Evolutionary conservation across 2,113 vertebrate species (phyloP).

Genomic region (Oncorhynchus clarkii): DNA sequence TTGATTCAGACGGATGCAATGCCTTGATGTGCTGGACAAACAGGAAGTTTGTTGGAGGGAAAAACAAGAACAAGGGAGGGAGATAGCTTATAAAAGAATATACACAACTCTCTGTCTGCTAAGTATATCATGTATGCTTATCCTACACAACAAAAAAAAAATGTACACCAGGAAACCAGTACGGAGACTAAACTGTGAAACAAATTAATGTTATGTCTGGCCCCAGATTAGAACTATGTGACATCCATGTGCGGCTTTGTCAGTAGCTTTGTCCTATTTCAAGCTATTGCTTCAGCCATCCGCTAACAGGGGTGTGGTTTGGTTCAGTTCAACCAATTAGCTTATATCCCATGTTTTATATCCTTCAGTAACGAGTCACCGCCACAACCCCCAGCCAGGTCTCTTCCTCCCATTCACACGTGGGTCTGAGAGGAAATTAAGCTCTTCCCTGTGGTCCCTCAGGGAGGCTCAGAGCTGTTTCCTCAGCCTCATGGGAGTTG

Average conservation of each 20-base stretch:
- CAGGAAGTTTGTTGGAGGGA: conserved; percentile 1
- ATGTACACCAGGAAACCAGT: not conserved
- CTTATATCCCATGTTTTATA: conserved; percentile 60
- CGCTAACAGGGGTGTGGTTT: conserved; percentile 21
- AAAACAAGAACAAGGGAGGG: conserved; percentile 6
- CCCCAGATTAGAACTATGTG: not conserved
- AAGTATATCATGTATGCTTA: not conserved
- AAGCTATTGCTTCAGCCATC: conserved; percentile 9
- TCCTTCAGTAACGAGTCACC: conserved; percentile 25
- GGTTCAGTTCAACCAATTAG: conserved; percentile 36
- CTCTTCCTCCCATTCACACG: not conserved
- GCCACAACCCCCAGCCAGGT: not conserved
- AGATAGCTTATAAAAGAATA: conserved; percentile 18
- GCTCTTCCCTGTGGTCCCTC: conserved; percentile 5
- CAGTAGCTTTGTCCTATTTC: conserved; percentile 14
- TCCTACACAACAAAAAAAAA: not conserved
- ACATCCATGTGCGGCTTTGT: not conserved
- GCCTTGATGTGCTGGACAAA: conserved; percentile 34
- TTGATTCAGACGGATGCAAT: conserved; percentile 18
- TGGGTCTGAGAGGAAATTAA: conserved; percentile 40
- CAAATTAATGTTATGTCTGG: conserved; percentile 29
- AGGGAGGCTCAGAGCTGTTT: conserved; percentile 23
- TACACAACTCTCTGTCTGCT: not conserved
- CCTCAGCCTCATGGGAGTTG: conserved; percentile 27
- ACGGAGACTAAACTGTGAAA: conserved; percentile 21